Evolutionary conservation across 2,888 invertebrate species (phyloP).

Genomic region (Fragum whitleyi): DNA sequence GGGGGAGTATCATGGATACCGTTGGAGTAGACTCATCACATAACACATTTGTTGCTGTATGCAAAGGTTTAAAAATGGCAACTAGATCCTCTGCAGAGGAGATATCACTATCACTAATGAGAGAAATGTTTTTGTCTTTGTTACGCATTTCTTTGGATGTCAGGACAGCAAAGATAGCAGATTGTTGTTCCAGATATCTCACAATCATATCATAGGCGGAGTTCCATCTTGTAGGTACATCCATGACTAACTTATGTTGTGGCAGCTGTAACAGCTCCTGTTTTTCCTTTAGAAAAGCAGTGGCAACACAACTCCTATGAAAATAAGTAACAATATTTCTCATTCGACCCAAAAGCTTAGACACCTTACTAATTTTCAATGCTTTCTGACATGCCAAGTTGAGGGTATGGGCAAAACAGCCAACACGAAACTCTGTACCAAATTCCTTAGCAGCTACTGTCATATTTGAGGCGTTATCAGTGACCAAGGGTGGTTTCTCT

Average conservation of each 20-base stretch:
- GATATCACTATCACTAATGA: conserved; percentile 35
- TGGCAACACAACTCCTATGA: conserved; percentile 37
- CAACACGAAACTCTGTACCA: conserved; percentile 17
- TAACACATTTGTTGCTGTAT: conserved; percentile 43
- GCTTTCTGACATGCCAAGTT: conserved; percentile 38
- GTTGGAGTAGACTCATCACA: conserved; percentile 50
- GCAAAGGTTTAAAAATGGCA: conserved; percentile 42
- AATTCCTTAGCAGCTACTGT: conserved; percentile 29
- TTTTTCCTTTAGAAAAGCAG: conserved; percentile 28
- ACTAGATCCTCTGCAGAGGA: conserved; percentile 48
- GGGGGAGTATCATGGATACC: conserved; percentile 45
- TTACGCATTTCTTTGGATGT: conserved; percentile 30
- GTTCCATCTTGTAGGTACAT: conserved; percentile 53
- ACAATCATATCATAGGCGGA: conserved; percentile 40
- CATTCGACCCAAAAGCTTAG: conserved; percentile 34
- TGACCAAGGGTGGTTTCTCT: conserved; percentile 23
- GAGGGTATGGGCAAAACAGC: conserved; percentile 56
- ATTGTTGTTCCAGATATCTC: conserved; percentile 47
- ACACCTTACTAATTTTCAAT: conserved; percentile 20
- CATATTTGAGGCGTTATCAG: conserved; percentile 54
- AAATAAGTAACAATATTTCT: conserved; percentile 36
- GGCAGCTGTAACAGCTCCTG: conserved; percentile 35
- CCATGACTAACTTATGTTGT: conserved; percentile 45
- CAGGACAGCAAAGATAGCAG: conserved; percentile 37
- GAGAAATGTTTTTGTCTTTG: conserved; percentile 28